phyloP scores from a whole-genome alignment of 2,888 invertebrate species.

The Limnephilus marmoratus region DNA sequence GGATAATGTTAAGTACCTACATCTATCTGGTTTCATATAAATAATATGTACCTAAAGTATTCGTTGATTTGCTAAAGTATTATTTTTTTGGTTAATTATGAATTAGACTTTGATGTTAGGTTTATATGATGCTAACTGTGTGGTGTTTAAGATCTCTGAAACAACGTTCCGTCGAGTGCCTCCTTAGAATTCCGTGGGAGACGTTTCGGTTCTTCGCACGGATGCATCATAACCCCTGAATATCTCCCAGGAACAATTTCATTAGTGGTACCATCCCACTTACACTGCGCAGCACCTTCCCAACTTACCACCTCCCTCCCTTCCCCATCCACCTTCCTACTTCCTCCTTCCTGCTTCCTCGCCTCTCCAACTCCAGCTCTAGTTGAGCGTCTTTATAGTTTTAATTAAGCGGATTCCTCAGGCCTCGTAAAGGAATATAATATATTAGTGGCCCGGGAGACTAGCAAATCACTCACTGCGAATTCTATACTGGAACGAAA shows the following conservation, averaged over 20 bases:
- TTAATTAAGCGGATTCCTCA: slow-evolving; percentile 66
- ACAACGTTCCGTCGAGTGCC: slow-evolving; percentile 10
- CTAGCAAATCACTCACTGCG: neutral
- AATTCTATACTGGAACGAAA: slow-evolving; percentile 20
- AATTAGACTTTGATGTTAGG: neutral
- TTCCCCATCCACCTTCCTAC: neutral
- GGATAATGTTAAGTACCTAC: too few relatives aligned
- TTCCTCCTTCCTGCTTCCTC: neutral
- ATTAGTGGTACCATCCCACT: slow-evolving; percentile 59
- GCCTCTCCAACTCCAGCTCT: slow-evolving; percentile 12
- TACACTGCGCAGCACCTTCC: slow-evolving; percentile 15
- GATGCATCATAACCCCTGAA: slow-evolving; percentile 61
- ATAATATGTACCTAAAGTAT: too few relatives aligned
- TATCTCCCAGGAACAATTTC: slow-evolving; percentile 65
- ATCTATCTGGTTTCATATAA: too few relatives aligned
- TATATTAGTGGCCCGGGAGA: slow-evolving; percentile 24
- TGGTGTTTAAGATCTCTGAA: neutral
- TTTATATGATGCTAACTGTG: neutral
- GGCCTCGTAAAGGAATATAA: slow-evolving; percentile 56
- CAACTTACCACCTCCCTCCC: neutral
- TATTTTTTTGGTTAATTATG: neutral
- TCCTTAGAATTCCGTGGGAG: slow-evolving; percentile 22
- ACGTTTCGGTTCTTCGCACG: slow-evolving; percentile 58
- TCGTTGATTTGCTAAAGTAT: too few relatives aligned
- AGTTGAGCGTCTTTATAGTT: slow-evolving; percentile 65